Conservation (phyloP, 2,113 vertebrate genomes). For the Eublepharis macularius region DNA sequence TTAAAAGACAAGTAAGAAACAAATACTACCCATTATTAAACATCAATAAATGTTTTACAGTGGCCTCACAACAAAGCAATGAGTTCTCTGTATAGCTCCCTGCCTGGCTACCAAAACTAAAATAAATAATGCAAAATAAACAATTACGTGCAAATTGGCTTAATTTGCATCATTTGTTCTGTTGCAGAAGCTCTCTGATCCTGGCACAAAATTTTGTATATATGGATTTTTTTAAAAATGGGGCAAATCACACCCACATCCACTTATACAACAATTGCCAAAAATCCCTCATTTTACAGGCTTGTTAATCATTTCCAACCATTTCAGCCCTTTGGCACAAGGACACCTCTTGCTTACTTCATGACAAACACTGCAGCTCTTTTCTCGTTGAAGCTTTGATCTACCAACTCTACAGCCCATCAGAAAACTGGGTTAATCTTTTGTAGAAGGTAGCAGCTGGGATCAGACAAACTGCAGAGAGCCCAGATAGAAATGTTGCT, state of each 20-base stretch:
- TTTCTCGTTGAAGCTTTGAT: background rate
- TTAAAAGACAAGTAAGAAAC: too few species aligned
- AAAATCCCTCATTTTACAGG: background rate
- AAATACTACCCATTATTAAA: too few species aligned
- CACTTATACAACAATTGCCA: background rate
- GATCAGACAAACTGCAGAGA: background rate
- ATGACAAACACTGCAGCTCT: background rate
- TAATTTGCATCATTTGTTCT: background rate
- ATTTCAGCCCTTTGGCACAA: background rate
- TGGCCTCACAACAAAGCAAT: too few species aligned
- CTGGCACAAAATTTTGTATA: background rate
- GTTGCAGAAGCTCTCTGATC: background rate
- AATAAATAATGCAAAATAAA: too few species aligned
- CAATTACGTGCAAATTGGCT: background rate
- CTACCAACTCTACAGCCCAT: background rate
- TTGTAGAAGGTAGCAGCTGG: background rate
- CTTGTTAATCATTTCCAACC: background rate
- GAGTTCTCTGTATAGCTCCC: too few species aligned
- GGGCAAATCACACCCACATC: background rate
- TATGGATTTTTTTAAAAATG: background rate
- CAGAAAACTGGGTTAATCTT: background rate
- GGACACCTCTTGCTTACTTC: background rate
- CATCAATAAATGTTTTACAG: too few species aligned
- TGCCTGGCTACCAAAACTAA: too few species aligned
- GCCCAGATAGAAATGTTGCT: background rate